These are phyloP conservation scores for Amaurobius ferox DNA, from an alignment of 2,888 invertebrate genomes.

Conservation along the genomic window DNA sequence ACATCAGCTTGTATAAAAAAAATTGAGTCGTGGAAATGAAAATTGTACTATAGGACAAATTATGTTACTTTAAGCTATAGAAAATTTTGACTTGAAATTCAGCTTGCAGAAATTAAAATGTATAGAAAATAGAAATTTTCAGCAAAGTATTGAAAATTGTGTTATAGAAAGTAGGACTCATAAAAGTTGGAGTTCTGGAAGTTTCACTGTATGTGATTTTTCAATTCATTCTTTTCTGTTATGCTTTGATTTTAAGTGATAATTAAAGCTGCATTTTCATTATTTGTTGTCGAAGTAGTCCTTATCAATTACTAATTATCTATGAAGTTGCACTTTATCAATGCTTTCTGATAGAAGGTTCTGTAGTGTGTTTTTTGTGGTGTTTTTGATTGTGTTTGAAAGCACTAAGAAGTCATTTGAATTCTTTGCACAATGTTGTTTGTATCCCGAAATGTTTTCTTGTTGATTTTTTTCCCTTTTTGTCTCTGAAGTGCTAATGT, in stretches of 20 bases:
- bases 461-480: not conserved
- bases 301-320: not conserved
- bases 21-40: too few relatives aligned
- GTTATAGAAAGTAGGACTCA: too few relatives aligned
- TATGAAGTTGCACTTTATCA: slow-evolving; percentile 38
- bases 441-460: slow-evolving; percentile 29
- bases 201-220: too few relatives aligned
- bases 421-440: slow-evolving; percentile 58
- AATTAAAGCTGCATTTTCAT: not conserved
- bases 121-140: too few relatives aligned
- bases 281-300: not conserved
- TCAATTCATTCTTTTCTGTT: not conserved
- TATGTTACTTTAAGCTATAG: too few relatives aligned
- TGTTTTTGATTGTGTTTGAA: slow-evolving; percentile 50
- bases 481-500: not conserved
- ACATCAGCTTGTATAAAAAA: too few relatives aligned
- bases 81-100: too few relatives aligned
- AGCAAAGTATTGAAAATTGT: too few relatives aligned
- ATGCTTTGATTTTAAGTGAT: slow-evolving; percentile 3
- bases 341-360: slow-evolving; percentile 18
- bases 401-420: slow-evolving; percentile 16
- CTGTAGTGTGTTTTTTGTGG: slow-evolving; percentile 34
- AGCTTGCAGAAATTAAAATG: too few relatives aligned
- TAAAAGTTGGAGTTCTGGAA: too few relatives aligned
- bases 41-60: too few relatives aligned